These are phyloP conservation scores for Arremon aurantiirostris DNA, from an alignment of 2,797 vertebrate genomes.

Conservation along the genomic window DNA sequence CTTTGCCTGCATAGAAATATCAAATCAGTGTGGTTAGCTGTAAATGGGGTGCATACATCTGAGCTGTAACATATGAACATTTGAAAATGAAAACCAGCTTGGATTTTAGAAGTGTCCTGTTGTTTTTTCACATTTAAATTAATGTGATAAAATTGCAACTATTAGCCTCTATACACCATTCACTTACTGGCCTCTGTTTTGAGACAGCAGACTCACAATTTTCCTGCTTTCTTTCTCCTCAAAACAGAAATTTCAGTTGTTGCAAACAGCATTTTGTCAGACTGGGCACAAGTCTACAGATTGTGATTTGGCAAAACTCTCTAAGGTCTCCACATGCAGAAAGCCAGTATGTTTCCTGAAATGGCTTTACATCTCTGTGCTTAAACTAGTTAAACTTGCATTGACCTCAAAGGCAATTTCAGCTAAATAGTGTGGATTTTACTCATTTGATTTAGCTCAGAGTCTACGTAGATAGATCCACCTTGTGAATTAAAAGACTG, in stretches of 20 bases:
- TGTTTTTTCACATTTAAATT: neutral
- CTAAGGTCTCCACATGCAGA: neutral
- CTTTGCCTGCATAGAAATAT: constrained; percentile 66
- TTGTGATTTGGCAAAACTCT: neutral
- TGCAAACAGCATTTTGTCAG: neutral
- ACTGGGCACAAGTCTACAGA: neutral
- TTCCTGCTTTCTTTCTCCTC: neutral
- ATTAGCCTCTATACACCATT: neutral
- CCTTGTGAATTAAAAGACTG: neutral
- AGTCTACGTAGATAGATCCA: neutral
- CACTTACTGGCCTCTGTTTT: neutral
- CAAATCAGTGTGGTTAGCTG: constrained; percentile 34
- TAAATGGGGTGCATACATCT: neutral
- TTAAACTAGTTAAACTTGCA: neutral
- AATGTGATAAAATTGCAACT: neutral
- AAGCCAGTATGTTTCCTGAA: neutral
- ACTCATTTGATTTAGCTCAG: neutral
- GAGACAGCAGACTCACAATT: neutral
- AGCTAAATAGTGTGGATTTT: neutral
- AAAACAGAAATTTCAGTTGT: neutral
- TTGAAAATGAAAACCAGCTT: neutral
- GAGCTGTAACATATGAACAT: neutral
- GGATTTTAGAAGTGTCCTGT: neutral
- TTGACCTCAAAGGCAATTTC: neutral
- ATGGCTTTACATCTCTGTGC: neutral